Evolutionary conservation across 2,888 invertebrate species (phyloP), one percentile per base, ranked within the genome.

Genomic region (Agrilus cyanescens): DNA sequence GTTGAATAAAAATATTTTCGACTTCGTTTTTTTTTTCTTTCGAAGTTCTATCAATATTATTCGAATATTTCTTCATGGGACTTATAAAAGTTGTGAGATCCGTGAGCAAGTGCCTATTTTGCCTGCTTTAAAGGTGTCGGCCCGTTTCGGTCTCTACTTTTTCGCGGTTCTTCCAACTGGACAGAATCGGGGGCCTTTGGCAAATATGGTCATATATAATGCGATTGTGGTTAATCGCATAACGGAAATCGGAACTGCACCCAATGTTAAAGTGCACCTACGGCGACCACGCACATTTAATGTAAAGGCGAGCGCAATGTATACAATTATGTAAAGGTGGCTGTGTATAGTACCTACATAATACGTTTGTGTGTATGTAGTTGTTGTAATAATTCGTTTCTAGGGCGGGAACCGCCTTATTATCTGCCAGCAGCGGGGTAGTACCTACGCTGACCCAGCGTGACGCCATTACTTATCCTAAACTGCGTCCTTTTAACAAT

Each of bases 391-490:
- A 57, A 56, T 57, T 25, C 25, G 56, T 58, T 53, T 54, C 53
- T 49, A 50, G 42, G 50, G 53, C 50, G 53, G 51, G 47, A 52
- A 50, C 51, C 45, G 46, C 45, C 50, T 50, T 53, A 52, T 54
- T 50, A 52, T 53, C 53, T 53, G 53, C 55, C 50, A 48, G 53
- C 49, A 53, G 55, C 51, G 52, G 50, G 54, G 55, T 55, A 55
- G 57, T 25, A 10, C 10, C 25, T 25, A 25, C 25, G 52, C 56
- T 55, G 50, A 52, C 60, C 20, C 53, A 43, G 46, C 62, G 54
- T 63, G 66, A 55, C 54, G 56, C 56, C 63, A 66, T 66, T 66
- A 65, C 60, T 65, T 65, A 63, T 66, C 63, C 64, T 65, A 64
- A 66, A 65, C 64, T 66, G 63, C 59, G 55, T 60, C 63, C 59